Evolutionary conservation across 2,888 invertebrate genomes (phyloP), one percentile per base, ranked within the genome.

Genomic region (Metalampra italica): DNA sequence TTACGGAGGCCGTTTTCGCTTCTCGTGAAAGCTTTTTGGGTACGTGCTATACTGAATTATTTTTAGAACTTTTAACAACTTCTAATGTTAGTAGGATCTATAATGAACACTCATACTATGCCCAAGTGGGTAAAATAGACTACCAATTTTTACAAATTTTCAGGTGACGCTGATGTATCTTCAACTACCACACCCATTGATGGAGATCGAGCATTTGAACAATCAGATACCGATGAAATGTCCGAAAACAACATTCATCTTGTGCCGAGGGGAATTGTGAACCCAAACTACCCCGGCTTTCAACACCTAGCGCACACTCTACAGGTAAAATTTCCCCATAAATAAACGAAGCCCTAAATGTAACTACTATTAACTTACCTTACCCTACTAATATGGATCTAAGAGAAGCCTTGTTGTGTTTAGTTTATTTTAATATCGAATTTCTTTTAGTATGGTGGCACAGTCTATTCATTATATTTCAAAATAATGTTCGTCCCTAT

Each of bases 221-320:
- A 90, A 54, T 91, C 91, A 45, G 91, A 92, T 64, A 82, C 86
- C 57, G 89, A 90, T 80, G 90, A 90, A 62, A 88, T 87, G 79
- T 86, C 85, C 56, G 84, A 84, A 54, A 86, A 82, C 66, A 76
- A 68, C 51, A 55, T 74, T 49, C 78, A 78, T 51, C 66, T 69
- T 54, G 85, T 90, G 68, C 92, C 92, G 48, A 90, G 93, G 61
- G 94, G 95, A 58, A 95, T 95, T 62, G 93, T 94, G 66, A 95
- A 95, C 85, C 95, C 95, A 45, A 95, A 95, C 81, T 95, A 95
- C 83, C 94, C 95, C 15, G 95, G 95, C 49, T 95, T 95, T 78
- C 95, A 95, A 74, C 95, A 95, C 78, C 90, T 95, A 66, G 95
- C 94, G 13, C 93, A 94, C 67, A 93, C 93, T 53, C 86, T 94